Evolutionary conservation across 2,113 vertebrate genomes (phyloP).

Genomic region (Rhipidura dahli): DNA sequence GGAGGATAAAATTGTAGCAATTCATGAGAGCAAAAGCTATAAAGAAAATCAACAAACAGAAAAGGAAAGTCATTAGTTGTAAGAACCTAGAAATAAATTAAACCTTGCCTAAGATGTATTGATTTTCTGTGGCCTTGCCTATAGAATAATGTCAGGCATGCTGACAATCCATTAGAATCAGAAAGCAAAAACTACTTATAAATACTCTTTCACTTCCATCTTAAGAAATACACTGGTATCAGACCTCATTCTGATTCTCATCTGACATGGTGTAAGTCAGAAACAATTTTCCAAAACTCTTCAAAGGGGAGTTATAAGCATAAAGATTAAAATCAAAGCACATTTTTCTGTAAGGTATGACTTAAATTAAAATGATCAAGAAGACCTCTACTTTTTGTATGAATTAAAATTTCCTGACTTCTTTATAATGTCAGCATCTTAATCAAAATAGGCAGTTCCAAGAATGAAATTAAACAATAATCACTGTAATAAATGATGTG

Average conservation of each 20-base stretch:
- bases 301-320: neutral
- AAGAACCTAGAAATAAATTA: slow-evolving; percentile 81
- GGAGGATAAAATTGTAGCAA: slow-evolving; percentile 54
- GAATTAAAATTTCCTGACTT: slow-evolving; percentile 30
- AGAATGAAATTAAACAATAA: slow-evolving; percentile 11
- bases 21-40: slow-evolving; percentile 61
- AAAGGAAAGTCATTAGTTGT: slow-evolving; percentile 76
- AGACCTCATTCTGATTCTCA: slow-evolving; percentile 23
- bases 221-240: slow-evolving; percentile 47
- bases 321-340: slow-evolving; percentile 10
- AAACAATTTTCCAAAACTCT: neutral
- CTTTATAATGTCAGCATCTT: neutral
- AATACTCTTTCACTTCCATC: slow-evolving; percentile 57
- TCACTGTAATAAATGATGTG: neutral
- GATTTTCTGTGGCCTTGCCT: slow-evolving; percentile 77
- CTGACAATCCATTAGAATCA: slow-evolving; percentile 75
- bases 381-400: neutral
- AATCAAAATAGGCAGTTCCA: neutral
- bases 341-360: neutral
- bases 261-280: neutral
- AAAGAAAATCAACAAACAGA: slow-evolving; percentile 71
- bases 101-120: slow-evolving; percentile 79
- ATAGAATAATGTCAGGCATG: slow-evolving; percentile 77
- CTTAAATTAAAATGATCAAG: slow-evolving; percentile 18
- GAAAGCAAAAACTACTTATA: slow-evolving; percentile 73